phyloP scores from a whole-genome alignment of 2,888 invertebrate genomes.

The Pollenia griseotomentosa region DNA sequence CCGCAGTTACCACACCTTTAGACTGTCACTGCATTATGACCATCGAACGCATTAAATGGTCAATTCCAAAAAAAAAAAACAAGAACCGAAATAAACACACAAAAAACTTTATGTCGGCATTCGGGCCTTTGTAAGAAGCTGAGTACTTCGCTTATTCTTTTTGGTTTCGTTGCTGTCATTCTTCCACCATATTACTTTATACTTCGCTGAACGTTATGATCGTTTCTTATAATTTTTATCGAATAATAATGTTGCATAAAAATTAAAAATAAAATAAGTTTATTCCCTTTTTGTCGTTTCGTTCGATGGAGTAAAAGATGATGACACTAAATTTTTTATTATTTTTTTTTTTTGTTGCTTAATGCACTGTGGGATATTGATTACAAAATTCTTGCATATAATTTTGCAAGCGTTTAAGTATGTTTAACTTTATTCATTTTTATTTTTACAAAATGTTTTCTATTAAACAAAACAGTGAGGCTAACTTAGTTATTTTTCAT shows the following conservation, averaged over 20 bases:
- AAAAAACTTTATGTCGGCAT: slow-evolving; percentile 69
- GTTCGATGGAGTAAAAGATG: slow-evolving; percentile 49
- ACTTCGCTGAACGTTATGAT: slow-evolving; percentile 67
- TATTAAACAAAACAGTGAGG: too few relatives aligned
- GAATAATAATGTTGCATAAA: slow-evolving; percentile 74
- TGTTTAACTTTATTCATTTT: too few relatives aligned
- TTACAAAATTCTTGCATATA: not conserved
- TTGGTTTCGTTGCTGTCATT: slow-evolving; percentile 54
- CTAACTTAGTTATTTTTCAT: too few relatives aligned
- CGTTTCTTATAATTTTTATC: slow-evolving; percentile 80
- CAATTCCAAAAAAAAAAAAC: slow-evolving; percentile 41
- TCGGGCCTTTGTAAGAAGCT: slow-evolving; percentile 68
- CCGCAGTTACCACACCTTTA: slow-evolving; percentile 73
- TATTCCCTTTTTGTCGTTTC: slow-evolving; percentile 52
- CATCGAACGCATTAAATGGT: slow-evolving; percentile 71
- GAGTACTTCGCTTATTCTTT: slow-evolving; percentile 32
- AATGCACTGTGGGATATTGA: slow-evolving; percentile 38
- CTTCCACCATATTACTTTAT: slow-evolving; percentile 66
- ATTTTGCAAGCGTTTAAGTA: too few relatives aligned
- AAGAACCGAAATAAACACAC: slow-evolving; percentile 38
- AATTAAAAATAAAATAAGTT: slow-evolving; percentile 36
- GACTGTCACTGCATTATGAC: slow-evolving; percentile 72
- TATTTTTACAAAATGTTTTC: too few relatives aligned
- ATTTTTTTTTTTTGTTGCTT: slow-evolving; percentile 30
- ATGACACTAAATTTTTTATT: slow-evolving; percentile 55